Evolutionary conservation across 1,140 invertebrate species (phyloP), one percentile per base, ranked within the genome.

Genomic region (Caerostris darwini): DNA sequence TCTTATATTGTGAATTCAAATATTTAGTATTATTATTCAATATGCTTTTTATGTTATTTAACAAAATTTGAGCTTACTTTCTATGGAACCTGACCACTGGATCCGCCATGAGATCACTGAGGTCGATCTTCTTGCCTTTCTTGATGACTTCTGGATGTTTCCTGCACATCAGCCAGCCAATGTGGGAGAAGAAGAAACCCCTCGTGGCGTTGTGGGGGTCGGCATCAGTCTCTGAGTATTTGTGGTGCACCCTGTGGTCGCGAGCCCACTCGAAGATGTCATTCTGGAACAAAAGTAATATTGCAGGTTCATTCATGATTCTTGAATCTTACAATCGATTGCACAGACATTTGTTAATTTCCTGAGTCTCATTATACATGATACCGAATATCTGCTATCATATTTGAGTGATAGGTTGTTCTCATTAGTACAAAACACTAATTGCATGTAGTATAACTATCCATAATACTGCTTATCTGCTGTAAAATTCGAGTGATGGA

Each of bases 221-320:
- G 0, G 98, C 97, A 94, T 98, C 97, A 0, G 98, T 98, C 95
- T 98, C 98, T 7, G 97, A 97, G 95, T 97, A 98, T 95, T 98
- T 98, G 95, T 98, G 98, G 95, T 98, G 98, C 17, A 98, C 97
- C 89, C 98, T 96, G 95, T 98, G 98, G 95, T 98, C 98, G 88
- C 98, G 53, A 57, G 86, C 67, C 95, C 95, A 95, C 54, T 87
- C 87, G 19, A 90, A 95, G 5, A 95, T 87, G 64, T 95, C 94
- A 56, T 95, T 94, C 90, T 95, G 59, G 54, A 87, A 92, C 50
- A 94, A 19, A 14, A 34, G 54, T 0, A 77, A 77, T 8, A 5
- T 8, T 7, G n/a, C 6, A 81, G 0, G 7, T 14, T 3, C 17
- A 17, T n/a, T 6, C 3, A 1, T 67, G n/a, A 6, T 2, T n/a